phyloP scores from a whole-genome alignment of 2,113 vertebrate species.

The Rissa tridactyla region DNA sequence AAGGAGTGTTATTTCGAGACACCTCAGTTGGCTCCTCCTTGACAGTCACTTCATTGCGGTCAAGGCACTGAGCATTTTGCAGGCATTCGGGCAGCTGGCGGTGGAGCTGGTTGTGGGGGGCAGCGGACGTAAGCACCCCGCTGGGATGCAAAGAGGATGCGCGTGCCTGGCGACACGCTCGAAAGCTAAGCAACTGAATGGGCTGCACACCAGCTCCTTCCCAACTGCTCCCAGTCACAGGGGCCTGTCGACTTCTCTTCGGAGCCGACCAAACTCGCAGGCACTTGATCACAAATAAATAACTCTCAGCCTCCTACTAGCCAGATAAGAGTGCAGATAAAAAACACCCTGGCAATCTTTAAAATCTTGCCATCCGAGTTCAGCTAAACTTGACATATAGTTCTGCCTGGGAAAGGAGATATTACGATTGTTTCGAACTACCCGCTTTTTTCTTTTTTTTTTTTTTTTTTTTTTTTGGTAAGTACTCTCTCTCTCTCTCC shows the following conservation, averaged over 20 bases:
- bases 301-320: neutral
- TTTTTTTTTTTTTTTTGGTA: neutral
- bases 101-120: neutral
- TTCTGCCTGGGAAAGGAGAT: neutral
- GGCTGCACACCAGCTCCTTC: neutral
- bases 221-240: rapidly evolving
- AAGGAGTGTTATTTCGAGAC: neutral
- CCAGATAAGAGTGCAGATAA: neutral
- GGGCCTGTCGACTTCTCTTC: neutral
- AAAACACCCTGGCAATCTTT: neutral
- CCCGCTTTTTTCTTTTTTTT: neutral
- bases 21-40: neutral
- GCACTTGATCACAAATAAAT: neutral
- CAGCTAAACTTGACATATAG: neutral
- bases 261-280: neutral
- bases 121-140: neutral
- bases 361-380: neutral
- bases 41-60: neutral
- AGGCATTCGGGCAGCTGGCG: neutral
- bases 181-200: neutral
- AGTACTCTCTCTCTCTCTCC: neutral
- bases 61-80: neutral
- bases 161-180: neutral
- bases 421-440: neutral
- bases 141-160: neutral